Base-by-base conservation (phyloP, 2,888 invertebrate species). In the Sarcophaga subvicina region DNA sequence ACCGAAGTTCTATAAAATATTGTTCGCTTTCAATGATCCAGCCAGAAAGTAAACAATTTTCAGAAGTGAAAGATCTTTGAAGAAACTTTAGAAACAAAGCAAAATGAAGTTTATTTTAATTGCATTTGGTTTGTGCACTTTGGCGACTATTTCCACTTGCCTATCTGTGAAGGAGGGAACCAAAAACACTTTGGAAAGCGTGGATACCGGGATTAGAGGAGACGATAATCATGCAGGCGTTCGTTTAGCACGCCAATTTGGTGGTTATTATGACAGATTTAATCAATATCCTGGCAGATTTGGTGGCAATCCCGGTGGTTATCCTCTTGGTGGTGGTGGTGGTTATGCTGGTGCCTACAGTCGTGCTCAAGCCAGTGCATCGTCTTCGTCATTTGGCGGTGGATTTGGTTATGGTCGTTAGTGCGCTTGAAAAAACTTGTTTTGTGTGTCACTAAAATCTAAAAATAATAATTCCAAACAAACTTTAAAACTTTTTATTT, bases 291-390 rank as follows among this genome's bases (percentile, higher is more conserved):
- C 12, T 47, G 81, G 87, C 11, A 73, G 69, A 12, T 62, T 69
- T 62, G 54, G 60, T 25, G 88, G 88, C 20, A 76, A 47, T 12
- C 80, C 82, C 17, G 86, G 62, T 22, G 72, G 63, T 14, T 60
- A 64, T 70, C 67, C 47, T 81, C 76, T 59, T 6, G 83, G 87
- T 6, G 73, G 83, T n/a, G 72, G 80, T n/a, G 76, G 72, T 2
- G 86, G 84, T 27, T 72, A 75, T 59, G 76, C 73, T n/a, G 80
- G 78, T 14, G 86, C 77, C 0, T 76, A 22, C 5, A 54, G 10
- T 1, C 14, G 11, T 45, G 62, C 70, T 37, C 64, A 64, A 25
- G 64, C 25, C 25, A 49, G 70, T 60, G 67, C 20, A 20, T 54
- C 54, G 3, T 54, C 54, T 62, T 20, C 62, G 2, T 20, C 62